These are phyloP conservation scores for Mystacornis crossleyi DNA, from an alignment of 2,113 vertebrate species.

Conservation along the genomic window DNA sequence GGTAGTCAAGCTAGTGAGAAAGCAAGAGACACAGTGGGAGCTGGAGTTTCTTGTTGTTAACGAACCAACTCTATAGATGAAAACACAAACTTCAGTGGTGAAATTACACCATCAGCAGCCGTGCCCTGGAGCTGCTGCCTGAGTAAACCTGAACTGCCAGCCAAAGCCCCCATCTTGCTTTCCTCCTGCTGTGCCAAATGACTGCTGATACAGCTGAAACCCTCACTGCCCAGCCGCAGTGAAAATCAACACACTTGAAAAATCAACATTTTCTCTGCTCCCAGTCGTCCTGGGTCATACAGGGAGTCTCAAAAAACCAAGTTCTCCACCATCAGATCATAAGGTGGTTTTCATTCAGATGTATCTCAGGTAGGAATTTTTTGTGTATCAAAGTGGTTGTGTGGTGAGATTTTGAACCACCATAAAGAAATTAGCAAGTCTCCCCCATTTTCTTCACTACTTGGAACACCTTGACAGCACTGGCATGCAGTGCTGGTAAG, in stretches of 20 bases:
- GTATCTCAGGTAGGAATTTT: background rate
- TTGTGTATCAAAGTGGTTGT: background rate
- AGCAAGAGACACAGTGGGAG: background rate
- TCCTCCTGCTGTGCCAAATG: background rate
- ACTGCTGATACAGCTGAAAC: background rate
- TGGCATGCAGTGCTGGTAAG: background rate
- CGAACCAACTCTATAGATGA: background rate
- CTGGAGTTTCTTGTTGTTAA: background rate
- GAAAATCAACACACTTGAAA: background rate
- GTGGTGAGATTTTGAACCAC: background rate
- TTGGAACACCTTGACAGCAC: background rate
- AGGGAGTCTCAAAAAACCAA: background rate
- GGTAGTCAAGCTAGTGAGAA: background rate
- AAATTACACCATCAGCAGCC: background rate
- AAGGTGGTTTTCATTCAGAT: background rate
- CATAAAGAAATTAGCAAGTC: background rate
- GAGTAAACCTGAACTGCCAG: background rate
- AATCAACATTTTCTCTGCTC: background rate
- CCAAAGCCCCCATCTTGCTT: background rate
- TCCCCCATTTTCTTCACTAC: background rate
- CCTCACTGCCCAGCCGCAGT: rapidly evolving
- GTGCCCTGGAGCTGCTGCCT: background rate
- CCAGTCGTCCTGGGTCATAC: background rate
- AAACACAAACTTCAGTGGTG: background rate
- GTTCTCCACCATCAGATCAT: rapidly evolving